phyloP scores from a whole-genome alignment of 2,797 vertebrate species.

The Macropus fuliginosus region DNA sequence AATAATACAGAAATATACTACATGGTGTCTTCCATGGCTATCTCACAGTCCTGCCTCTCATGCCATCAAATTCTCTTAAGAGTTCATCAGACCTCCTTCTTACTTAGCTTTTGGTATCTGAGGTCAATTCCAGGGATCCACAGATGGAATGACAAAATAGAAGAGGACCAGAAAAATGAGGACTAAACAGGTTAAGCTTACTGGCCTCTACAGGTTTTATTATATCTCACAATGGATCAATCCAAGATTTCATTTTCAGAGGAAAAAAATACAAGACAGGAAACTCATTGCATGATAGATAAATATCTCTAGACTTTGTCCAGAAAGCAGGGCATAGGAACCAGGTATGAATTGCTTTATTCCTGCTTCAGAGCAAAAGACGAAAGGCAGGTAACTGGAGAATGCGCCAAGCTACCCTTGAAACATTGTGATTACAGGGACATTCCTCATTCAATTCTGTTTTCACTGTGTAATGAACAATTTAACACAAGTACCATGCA shows the following conservation, averaged over 20 bases:
- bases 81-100: neutral
- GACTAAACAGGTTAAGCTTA: neutral
- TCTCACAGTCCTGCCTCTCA: neutral
- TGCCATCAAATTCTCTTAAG: neutral
- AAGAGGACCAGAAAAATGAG: neutral
- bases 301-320: neutral
- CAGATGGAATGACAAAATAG: neutral
- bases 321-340: neutral
- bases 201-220: neutral
- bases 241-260: slow-evolving; percentile 14
- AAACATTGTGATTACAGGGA: neutral
- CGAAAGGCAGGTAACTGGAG: slow-evolving; percentile 14
- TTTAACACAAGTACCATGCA: slow-evolving; percentile 2
- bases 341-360: neutral
- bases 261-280: neutral
- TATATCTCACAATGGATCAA: neutral
- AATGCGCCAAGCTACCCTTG: neutral
- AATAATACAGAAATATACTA: slow-evolving; percentile 9
- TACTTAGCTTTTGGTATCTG: neutral
- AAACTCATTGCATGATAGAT: neutral
- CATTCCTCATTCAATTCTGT: neutral
- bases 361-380: neutral
- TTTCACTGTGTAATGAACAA: neutral
- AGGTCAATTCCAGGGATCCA: neutral
- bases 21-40: neutral